Evolutionary conservation across 1,140 invertebrate genomes (phyloP).

Genomic region (Mercenaria mercenaria): DNA sequence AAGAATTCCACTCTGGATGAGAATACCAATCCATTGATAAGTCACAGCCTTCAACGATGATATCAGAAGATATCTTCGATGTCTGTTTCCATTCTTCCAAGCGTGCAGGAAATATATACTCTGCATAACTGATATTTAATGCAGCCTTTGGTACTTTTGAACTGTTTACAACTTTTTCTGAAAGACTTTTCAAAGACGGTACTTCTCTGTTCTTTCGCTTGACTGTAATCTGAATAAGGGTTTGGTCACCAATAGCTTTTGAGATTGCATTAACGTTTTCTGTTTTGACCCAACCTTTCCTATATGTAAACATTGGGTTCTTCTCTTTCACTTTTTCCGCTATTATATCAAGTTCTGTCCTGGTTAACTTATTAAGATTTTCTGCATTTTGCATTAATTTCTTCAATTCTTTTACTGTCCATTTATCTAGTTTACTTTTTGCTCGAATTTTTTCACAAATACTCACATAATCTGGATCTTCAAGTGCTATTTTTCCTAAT

Average conservation of each 20-base stretch:
- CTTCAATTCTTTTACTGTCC: not conserved
- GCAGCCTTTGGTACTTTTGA: not conserved
- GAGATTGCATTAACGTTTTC: not conserved
- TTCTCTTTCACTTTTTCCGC: not conserved
- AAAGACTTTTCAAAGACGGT: not conserved
- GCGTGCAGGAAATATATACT: no score
- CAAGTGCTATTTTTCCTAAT: not conserved
- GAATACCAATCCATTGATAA: no score
- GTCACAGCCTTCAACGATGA: no score
- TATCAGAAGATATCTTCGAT: no score
- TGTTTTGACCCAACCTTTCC: not conserved
- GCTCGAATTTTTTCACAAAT: not conserved
- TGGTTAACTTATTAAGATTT: not conserved
- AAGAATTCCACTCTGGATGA: not conserved
- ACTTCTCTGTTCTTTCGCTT: not conserved
- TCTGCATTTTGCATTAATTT: not conserved
- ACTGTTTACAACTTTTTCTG: not conserved
- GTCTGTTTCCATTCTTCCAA: no score
- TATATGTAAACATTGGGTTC: not conserved
- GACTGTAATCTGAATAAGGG: not conserved
- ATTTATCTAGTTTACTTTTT: not conserved
- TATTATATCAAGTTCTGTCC: not conserved
- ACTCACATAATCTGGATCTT: not conserved
- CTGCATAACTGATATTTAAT: not conserved
- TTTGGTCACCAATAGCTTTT: not conserved